A percentile compares a stretch with the other conserved stretches of the same genome.
phyloP scores from a whole-genome alignment of 2,113 vertebrate genomes.

The Psephotus haematonotus region DNA sequence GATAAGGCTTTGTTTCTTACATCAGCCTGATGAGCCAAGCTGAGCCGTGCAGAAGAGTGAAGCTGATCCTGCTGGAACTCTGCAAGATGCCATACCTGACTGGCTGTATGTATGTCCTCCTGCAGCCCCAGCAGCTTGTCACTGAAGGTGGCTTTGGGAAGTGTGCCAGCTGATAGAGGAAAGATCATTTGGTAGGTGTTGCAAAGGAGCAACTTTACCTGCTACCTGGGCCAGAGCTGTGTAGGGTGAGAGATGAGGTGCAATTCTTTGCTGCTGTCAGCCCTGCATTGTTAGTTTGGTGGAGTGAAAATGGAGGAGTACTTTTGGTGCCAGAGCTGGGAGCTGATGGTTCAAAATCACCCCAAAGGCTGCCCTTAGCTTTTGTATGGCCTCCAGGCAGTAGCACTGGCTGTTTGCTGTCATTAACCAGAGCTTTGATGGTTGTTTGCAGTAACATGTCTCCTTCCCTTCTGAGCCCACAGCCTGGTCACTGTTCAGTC shows the following conservation, averaged over 20 bases:
- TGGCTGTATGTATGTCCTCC: background rate
- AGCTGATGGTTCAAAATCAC: background rate
- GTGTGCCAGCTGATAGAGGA: background rate
- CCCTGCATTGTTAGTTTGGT: background rate
- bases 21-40: background rate
- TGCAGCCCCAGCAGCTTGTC: background rate
- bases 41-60: background rate
- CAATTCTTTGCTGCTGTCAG: background rate
- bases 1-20: background rate
- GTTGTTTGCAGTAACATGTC: background rate
- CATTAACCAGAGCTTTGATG: background rate
- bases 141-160: background rate
- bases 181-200: background rate
- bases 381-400: background rate
- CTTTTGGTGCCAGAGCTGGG: background rate
- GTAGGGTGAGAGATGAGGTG: rapidly evolving
- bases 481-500: rapidly evolving
- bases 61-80: background rate
- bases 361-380: background rate
- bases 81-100: background rate
- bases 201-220: background rate
- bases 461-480: background rate
- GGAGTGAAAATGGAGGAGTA: background rate
- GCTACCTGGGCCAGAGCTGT: background rate
- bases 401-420: background rate